These are phyloP conservation scores for Argyresthia albistria DNA, from an alignment of 2,888 invertebrate genomes.

Conservation along the genomic window DNA sequence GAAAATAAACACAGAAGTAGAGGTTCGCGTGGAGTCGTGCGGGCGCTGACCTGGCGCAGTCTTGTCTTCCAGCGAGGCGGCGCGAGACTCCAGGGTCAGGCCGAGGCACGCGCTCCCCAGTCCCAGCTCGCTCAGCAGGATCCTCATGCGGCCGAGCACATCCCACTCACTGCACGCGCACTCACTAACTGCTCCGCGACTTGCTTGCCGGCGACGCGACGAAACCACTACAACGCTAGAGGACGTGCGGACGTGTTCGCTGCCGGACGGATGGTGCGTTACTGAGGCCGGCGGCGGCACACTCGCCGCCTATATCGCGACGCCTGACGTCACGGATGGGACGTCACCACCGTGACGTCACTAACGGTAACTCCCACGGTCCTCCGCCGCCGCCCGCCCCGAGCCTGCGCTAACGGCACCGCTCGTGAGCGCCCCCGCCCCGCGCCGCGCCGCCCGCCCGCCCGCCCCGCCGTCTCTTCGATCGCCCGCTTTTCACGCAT, in stretches of 20 bases:
- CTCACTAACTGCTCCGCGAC: conserved; percentile 40
- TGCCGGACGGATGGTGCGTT: conserved; percentile 67
- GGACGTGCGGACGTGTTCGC: conserved; percentile 47
- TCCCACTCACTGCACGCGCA: conserved; percentile 67
- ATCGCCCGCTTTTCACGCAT: conserved; percentile 4
- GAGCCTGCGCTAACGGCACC: conserved; percentile 70
- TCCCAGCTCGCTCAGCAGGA: conserved; percentile 71
- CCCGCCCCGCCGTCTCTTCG: conserved; percentile 14
- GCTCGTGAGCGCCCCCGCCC: conserved; percentile 58
- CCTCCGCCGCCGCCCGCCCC: conserved; percentile 61
- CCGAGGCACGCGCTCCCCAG: conserved; percentile 69
- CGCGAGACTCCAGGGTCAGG: conserved; percentile 68
- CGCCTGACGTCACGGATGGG: conserved; percentile 62
- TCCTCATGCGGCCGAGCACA: conserved; percentile 72
- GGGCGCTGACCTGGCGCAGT: conserved; percentile 71
- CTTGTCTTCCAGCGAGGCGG: conserved; percentile 61
- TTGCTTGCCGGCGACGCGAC: not conserved
- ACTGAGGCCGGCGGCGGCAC: conserved; percentile 71
- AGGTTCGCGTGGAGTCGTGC: conserved; percentile 52
- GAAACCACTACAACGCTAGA: conserved; percentile 20
- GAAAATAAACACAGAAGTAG: conserved; percentile 70
- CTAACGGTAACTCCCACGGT: conserved; percentile 72
- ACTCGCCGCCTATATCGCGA: conserved; percentile 69
- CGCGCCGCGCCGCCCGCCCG: conserved; percentile 29
- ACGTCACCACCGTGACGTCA: conserved; percentile 64